phyloP scores from a whole-genome alignment of 2,888 invertebrate species.

The Drosophila subsilvestris region DNA sequence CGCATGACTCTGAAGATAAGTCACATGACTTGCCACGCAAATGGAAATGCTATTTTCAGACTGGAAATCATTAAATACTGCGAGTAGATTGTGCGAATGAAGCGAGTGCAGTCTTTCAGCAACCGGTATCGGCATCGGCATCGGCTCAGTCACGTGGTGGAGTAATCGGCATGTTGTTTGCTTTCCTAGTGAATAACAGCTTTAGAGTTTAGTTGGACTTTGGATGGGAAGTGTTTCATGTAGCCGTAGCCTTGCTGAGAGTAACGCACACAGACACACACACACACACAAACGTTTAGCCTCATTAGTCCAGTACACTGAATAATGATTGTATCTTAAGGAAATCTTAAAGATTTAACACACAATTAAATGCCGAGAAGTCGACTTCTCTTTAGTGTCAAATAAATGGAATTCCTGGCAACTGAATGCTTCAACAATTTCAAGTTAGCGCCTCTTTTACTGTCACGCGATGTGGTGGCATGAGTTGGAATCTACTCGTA shows the following conservation, averaged over 20 bases:
- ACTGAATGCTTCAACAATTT: constrained; percentile 27
- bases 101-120: constrained; percentile 23
- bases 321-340: not conserved
- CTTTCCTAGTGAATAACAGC: constrained; percentile 37
- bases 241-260: too few species aligned
- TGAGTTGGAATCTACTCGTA: too few species aligned
- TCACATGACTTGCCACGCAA: constrained; percentile 28
- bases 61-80: constrained; percentile 30
- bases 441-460: constrained; percentile 14
- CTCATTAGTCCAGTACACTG: not conserved
- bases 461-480: constrained; percentile 31
- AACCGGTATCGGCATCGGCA: constrained; percentile 44
- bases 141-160: constrained; percentile 40
- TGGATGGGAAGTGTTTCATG: not conserved
- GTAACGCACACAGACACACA: too few species aligned
- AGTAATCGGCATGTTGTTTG: constrained; percentile 47
- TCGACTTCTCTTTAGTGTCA: not conserved
- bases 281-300: too few species aligned
- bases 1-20: constrained; percentile 18
- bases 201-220: not conserved
- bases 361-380: not conserved
- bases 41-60: constrained; percentile 38
- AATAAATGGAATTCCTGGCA: not conserved
- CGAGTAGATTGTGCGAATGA: constrained; percentile 12
- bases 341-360: not conserved